phyloP scores from a whole-genome alignment of 2,888 invertebrate species.

The Mythimna albipuncta region DNA sequence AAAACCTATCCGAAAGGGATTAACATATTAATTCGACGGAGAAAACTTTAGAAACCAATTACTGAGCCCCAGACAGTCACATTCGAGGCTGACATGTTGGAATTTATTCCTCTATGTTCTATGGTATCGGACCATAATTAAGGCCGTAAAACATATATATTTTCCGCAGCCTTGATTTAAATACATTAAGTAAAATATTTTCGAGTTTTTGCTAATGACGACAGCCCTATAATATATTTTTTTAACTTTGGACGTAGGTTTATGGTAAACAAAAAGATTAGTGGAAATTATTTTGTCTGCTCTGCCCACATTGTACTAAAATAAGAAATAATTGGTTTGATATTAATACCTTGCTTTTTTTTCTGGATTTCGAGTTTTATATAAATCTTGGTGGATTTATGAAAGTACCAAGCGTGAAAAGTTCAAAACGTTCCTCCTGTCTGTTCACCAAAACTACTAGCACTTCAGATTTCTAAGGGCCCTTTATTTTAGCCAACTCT shows the following conservation, averaged over 20 bases:
- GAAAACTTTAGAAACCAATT: conserved; percentile 68
- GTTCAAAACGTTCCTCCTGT: neutral
- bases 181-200: too few species aligned
- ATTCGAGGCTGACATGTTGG: conserved; percentile 57
- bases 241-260: neutral
- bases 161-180: too few species aligned
- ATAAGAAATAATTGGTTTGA: neutral
- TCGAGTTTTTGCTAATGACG: too few species aligned
- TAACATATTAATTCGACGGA: conserved; percentile 48
- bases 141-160: too few species aligned
- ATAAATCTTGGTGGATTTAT: neutral
- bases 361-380: neutral
- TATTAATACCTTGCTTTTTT: neutral
- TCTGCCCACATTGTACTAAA: neutral
- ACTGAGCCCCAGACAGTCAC: conserved; percentile 65
- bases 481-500: neutral
- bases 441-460: neutral
- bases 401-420: neutral
- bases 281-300: neutral
- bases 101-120: conserved; percentile 47
- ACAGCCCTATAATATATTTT: neutral
- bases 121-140: neutral
- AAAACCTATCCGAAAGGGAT: conserved; percentile 42
- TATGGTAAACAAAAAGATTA: neutral
- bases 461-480: neutral